Evolutionary conservation across 2,888 invertebrate genomes (phyloP), one percentile per base, ranked within the genome.

Genomic region (Cinara cedri): DNA sequence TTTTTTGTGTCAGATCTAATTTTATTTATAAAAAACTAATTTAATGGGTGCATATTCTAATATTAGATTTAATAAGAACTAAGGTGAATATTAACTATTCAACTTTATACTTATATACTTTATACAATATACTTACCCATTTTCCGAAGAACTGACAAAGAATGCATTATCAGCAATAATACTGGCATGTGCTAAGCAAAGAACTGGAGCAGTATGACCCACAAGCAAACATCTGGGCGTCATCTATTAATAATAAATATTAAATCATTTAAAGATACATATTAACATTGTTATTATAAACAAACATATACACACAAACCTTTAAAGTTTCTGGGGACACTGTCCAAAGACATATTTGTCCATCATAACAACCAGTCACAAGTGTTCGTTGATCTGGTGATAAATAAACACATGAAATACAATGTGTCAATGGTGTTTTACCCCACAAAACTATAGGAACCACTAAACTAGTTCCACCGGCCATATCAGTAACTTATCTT

Each of bases 361-460:
- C 99, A 87, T 99, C 98, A 85, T 97, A 95, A 86, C 97, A 97
- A 49, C 98, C 98, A 3, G 98, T 98, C 66, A 97, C 94, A 66
- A 99, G 88, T 13, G 95, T 96, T 85, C 91, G 92, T 86, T 96
- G 94, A 87, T 98, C 97, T 81, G 93, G 90, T 24, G 97, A 96
- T 76, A 98, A 88, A 85, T 95, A 94, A 81, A 99, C 91, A 81
- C 96, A 93, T 0, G 97, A 97, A 83, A 99, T 94, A 85, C 97
- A 97, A 87, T 98, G 98, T 2, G 97, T 96, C 0, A 98, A 98
- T 2, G 98, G 94, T 85, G 93, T 90, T 84, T 94, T 93, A 46
- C 98, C 98, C 99, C 99, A 99, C 78, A 99, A 88, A 81, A 98
- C 96, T 81, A 99, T 93, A 0, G 99, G 99, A 72, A 99, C 96